Percentiles rank a stretch among this genome's conserved stretches.
Conservation (phyloP, 2,888 invertebrate genomes). For the Leptinotarsa peninsularis region DNA sequence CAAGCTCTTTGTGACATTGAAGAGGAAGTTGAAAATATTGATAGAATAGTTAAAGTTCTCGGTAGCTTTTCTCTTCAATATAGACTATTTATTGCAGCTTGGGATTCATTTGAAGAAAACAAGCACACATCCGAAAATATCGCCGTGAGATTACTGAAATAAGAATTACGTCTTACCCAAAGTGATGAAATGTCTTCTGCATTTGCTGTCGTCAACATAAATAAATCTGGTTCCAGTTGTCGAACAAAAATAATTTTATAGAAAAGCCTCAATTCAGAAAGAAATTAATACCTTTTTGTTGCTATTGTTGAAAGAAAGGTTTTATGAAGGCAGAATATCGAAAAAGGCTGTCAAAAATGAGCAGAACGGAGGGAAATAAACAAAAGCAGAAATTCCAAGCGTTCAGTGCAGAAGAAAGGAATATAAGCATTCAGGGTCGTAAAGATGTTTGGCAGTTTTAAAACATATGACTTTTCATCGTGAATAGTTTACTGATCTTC, state of each 20-base stretch:
- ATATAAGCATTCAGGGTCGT: neutral
- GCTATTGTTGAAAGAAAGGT: slow-evolving; percentile 10
- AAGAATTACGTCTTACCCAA: too few relatives aligned
- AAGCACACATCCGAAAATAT: neutral
- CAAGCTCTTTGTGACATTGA: slow-evolving; percentile 10
- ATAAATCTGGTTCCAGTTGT: neutral
- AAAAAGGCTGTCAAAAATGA: slow-evolving; percentile 1
- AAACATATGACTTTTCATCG: slow-evolving; percentile 5
- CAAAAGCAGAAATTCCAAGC: slow-evolving; percentile 6
- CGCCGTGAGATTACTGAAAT: neutral
- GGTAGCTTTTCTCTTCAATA: neutral
- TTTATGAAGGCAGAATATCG: slow-evolving; percentile 2
- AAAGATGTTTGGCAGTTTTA: slow-evolving; percentile 2
- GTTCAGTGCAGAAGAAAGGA: slow-evolving; percentile 15
- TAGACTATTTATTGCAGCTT: neutral
- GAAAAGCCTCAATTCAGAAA: too few relatives aligned
- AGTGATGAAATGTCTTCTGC: neutral
- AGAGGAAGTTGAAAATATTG: slow-evolving; percentile 19
- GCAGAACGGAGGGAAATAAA: neutral
- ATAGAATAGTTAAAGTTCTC: neutral
- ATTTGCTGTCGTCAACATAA: neutral
- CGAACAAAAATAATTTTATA: too few relatives aligned
- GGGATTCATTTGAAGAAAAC: neutral
- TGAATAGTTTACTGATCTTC: slow-evolving; percentile 15
- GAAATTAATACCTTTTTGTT: slow-evolving; percentile 1